Percentiles rank a stretch among this genome's conserved stretches.
These are phyloP conservation scores for Eupeodes latifasciatus DNA, from an alignment of 2,888 invertebrate genomes.

Conservation along the genomic window DNA sequence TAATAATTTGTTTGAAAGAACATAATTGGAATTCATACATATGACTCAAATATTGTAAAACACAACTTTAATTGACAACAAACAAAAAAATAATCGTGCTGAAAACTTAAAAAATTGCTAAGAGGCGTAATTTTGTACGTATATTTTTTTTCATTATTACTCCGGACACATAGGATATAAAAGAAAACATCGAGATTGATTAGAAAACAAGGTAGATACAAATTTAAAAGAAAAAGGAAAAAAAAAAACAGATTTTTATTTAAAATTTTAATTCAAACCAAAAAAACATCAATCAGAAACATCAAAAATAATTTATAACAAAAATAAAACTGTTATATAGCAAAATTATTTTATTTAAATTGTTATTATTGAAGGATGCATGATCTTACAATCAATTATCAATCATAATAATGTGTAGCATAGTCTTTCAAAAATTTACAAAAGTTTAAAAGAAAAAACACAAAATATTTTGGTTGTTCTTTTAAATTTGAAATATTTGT, in stretches of 20 bases:
- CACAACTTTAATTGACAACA: constrained; percentile 37
- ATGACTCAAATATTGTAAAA: constrained; percentile 28
- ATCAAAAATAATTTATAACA: constrained; percentile 61
- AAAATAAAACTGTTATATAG: constrained; percentile 59
- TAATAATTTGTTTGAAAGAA: background rate
- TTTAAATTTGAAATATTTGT: too few species aligned
- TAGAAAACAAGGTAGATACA: constrained; percentile 22
- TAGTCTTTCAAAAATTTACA: constrained; percentile 4
- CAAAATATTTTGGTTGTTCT: too few species aligned
- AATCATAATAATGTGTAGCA: constrained; percentile 44
- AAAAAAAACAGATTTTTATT: background rate
- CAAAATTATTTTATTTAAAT: constrained; percentile 31
- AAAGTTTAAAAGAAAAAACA: too few species aligned
- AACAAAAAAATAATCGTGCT: constrained; percentile 66
- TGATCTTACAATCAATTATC: constrained; percentile 58
- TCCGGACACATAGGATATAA: constrained; percentile 60
- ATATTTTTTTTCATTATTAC: constrained; percentile 19
- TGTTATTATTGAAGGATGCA: constrained; percentile 56
- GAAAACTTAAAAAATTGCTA: constrained; percentile 27
- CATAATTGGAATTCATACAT: constrained; percentile 34
- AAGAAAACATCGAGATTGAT: constrained; percentile 46
- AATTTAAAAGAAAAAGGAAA: constrained; percentile 3
- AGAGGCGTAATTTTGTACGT: constrained; percentile 6
- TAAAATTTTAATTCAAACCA: constrained; percentile 53
- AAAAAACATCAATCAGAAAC: constrained; percentile 76